Percentiles rank a stretch among this genome's conserved stretches.
These are phyloP conservation scores for Mesochorus sp. DNA, from an alignment of 2,888 invertebrate genomes.

Conservation along the genomic window DNA sequence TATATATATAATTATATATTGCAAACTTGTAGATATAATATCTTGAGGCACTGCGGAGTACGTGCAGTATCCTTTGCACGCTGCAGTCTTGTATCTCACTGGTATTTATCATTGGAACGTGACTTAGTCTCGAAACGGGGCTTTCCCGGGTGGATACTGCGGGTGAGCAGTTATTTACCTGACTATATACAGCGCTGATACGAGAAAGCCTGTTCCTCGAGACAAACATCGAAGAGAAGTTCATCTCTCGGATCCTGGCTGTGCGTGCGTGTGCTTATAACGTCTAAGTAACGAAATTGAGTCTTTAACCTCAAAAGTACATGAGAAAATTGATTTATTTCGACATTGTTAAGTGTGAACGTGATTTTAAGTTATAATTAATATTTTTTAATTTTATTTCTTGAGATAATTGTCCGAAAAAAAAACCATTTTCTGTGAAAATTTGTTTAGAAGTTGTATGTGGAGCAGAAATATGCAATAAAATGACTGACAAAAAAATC, in stretches of 20 bases:
- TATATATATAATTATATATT: no score
- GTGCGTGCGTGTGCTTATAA: no score
- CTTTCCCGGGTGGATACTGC: constrained; percentile 50
- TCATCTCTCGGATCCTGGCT: constrained; percentile 31
- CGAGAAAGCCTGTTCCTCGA: constrained; percentile 27
- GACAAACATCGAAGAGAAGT: constrained; percentile 15
- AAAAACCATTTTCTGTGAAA: no score
- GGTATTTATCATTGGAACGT: constrained; percentile 74
- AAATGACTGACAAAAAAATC: no score
- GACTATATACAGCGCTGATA: constrained; percentile 27
- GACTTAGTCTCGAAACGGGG: constrained; percentile 67
- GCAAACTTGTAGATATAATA: not conserved
- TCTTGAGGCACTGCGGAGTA: constrained; percentile 5
- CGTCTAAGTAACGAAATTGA: constrained; percentile 3
- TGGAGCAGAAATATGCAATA: no score
- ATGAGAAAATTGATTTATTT: no score
- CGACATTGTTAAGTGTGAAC: no score
- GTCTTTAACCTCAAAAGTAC: no score
- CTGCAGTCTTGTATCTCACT: constrained; percentile 56
- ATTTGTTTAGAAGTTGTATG: no score
- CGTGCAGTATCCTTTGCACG: constrained; percentile 51
- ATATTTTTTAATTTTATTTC: no score
- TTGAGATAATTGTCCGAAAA: no score
- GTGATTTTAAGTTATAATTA: no score
- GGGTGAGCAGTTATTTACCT: constrained; percentile 45